Percentiles rank a stretch among this genome's conserved stretches.
Conservation (phyloP, 2,113 vertebrate genomes). For the Etia nguti region DNA sequence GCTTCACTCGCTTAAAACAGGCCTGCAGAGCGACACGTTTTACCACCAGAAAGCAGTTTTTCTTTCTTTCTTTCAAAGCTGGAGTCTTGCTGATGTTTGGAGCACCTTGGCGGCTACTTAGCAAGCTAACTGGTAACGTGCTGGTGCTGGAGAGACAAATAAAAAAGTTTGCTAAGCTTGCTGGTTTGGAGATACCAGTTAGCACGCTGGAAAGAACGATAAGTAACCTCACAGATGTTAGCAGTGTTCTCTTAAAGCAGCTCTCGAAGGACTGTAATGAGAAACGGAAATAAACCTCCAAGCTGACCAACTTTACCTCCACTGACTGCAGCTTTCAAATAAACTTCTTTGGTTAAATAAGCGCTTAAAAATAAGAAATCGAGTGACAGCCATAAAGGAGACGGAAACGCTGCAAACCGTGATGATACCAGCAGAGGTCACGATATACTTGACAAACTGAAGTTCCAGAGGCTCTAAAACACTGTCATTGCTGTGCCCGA, state of each 20-base stretch:
- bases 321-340: neutral
- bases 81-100: neutral
- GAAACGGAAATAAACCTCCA: fast-evolving
- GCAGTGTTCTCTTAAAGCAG: neutral
- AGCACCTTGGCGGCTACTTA: neutral
- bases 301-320: neutral
- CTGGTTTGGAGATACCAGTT: neutral
- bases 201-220: neutral
- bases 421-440: neutral
- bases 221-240: neutral
- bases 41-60: neutral
- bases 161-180: neutral
- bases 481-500: neutral
- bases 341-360: neutral
- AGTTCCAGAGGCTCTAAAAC: neutral
- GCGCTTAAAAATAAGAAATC: neutral
- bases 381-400: neutral
- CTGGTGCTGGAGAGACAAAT: neutral
- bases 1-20: neutral
- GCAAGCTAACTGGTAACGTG: neutral
- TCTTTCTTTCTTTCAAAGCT: neutral
- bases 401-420: neutral
- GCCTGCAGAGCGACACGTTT: neutral
- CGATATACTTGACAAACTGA: neutral
- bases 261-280: neutral